A percentile compares a stretch with the other conserved stretches of the same genome.
Conservation (phyloP, 37 sponge, comb jelly and placozoan genomes). For the Diacarnus erythraeanus region DNA sequence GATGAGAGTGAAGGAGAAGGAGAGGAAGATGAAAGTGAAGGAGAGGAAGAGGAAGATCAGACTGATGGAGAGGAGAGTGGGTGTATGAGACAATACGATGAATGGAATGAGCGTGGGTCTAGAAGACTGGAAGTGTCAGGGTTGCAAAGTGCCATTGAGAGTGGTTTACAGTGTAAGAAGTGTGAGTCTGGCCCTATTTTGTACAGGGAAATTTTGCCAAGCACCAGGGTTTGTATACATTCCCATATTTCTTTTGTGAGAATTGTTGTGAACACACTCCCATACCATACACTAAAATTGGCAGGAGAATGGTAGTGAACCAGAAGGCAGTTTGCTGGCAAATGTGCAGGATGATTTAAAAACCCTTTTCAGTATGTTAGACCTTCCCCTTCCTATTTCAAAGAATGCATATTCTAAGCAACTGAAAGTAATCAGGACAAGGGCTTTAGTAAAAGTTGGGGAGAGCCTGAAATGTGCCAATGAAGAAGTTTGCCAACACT, state of each 20-base stretch:
- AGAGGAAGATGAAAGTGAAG: no score
- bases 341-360: conserved; percentile 8
- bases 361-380: no score
- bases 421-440: no score
- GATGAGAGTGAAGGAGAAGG: no score
- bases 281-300: neutral
- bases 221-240: neutral
- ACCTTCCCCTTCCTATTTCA: no score
- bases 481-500: no score
- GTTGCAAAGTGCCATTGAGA: neutral
- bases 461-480: no score
- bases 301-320: neutral
- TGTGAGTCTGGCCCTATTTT: neutral
- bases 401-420: no score
- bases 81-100: neutral
- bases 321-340: neutral
- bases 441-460: no score
- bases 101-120: neutral
- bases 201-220: neutral
- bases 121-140: neutral
- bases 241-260: neutral
- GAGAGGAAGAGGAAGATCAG: no score
- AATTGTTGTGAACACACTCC: neutral
- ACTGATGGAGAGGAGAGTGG: neutral
- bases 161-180: neutral